A percentile compares a stretch with the other conserved stretches of the same genome.
Conservation (phyloP, 2,113 vertebrate genomes). For the Hemiprocne comata region DNA sequence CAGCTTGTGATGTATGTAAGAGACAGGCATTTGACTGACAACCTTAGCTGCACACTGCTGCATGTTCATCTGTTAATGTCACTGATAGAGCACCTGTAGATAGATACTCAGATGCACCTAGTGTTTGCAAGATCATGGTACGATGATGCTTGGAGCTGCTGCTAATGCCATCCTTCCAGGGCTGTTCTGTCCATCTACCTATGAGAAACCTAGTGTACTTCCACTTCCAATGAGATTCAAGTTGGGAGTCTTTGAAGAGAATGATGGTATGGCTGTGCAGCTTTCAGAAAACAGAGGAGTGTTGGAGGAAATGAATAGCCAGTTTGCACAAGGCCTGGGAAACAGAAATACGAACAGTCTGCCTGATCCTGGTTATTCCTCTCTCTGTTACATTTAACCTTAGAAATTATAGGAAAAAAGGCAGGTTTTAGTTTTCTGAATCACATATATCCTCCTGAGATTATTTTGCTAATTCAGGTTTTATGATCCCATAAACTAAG, state of each 20-base stretch:
- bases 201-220: background rate
- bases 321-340: background rate
- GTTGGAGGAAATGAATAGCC: accelerated
- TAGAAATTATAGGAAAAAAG: background rate
- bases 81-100: background rate
- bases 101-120: background rate
- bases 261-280: background rate
- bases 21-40: background rate
- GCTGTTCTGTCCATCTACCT: background rate
- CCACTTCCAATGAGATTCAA: background rate
- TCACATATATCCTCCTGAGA: background rate
- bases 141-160: background rate
- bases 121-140: background rate
- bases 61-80: background rate
- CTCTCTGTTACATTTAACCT: background rate
- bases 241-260: background rate
- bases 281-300: background rate
- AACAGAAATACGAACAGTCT: background rate
- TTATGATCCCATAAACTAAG: background rate
- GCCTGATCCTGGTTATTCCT: background rate
- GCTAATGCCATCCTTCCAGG: background rate
- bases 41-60: background rate
- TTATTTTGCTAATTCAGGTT: background rate
- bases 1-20: background rate
- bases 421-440: background rate